Evolutionary conservation across 2,888 invertebrate species (phyloP).

Genomic region (Marasmarcha lunaedactyla): DNA sequence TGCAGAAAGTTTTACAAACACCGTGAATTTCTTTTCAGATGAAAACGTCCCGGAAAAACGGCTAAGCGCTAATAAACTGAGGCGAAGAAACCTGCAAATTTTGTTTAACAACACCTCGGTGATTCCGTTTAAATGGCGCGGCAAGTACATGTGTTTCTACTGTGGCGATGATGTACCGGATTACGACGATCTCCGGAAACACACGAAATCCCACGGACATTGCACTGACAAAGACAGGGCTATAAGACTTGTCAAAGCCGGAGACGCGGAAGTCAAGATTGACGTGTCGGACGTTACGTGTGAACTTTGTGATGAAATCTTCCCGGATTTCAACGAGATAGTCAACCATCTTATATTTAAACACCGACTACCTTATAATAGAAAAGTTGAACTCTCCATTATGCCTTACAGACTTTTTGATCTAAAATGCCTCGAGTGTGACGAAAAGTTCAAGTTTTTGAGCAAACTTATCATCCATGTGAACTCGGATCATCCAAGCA

Average conservation of each 20-base stretch:
- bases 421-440: slow-evolving; percentile 38
- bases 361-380: slow-evolving; percentile 34
- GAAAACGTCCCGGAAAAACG: slow-evolving; percentile 28
- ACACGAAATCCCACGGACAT: slow-evolving; percentile 35
- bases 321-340: slow-evolving; percentile 23
- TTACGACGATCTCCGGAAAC: slow-evolving; percentile 28
- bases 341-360: slow-evolving; percentile 31
- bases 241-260: slow-evolving; percentile 32
- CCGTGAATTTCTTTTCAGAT: slow-evolving; percentile 51
- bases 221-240: slow-evolving; percentile 33
- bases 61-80: slow-evolving; percentile 25
- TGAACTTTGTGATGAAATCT: slow-evolving; percentile 29
- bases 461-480: slow-evolving; percentile 37
- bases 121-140: slow-evolving; percentile 52
- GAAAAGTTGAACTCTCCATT: slow-evolving; percentile 26
- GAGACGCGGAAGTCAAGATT: slow-evolving; percentile 43
- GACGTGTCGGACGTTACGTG: slow-evolving; percentile 44
- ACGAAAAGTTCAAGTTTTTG: slow-evolving; percentile 28
- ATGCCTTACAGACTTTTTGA: slow-evolving; percentile 34
- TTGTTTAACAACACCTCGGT: slow-evolving; percentile 52
- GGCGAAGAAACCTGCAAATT: slow-evolving; percentile 37
- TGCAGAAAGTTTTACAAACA: not conserved
- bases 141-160: slow-evolving; percentile 49
- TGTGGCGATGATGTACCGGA: slow-evolving; percentile 35
- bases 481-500: slow-evolving; percentile 30